phyloP scores from a whole-genome alignment of 2,888 invertebrate species.

The Pterostichus niger region DNA sequence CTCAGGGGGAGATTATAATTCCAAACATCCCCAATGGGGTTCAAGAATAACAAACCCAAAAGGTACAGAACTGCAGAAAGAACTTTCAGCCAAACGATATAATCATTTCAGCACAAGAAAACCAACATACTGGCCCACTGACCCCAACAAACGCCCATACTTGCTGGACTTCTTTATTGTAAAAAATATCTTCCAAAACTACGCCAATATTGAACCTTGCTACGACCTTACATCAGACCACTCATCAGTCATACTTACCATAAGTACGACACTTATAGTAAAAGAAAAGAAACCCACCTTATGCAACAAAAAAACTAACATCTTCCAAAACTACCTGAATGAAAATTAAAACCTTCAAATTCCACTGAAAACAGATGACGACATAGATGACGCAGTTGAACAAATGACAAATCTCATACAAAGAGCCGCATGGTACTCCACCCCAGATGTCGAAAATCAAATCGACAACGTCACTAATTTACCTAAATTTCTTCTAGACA shows the following conservation, averaged over 20 bases:
- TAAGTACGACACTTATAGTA: constrained; percentile 66
- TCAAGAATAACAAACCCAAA: constrained; percentile 68
- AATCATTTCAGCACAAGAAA: constrained; percentile 66
- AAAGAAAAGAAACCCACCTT: constrained; percentile 65
- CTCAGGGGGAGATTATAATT: constrained; percentile 42
- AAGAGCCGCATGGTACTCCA: constrained; percentile 65
- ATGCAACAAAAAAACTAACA: constrained; percentile 65
- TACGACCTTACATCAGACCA: constrained; percentile 70
- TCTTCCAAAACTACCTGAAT: constrained; percentile 49
- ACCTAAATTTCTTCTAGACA: constrained; percentile 65
- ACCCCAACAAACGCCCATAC: background rate
- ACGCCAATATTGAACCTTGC: constrained; percentile 65
- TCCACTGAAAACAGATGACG: constrained; percentile 66
- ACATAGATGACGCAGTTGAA: constrained; percentile 68
- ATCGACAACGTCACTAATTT: constrained; percentile 33
- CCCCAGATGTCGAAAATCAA: constrained; percentile 2
- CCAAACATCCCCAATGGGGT: constrained; percentile 69
- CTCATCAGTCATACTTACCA: constrained; percentile 68
- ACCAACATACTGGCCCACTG: constrained; percentile 67
- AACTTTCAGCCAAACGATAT: constrained; percentile 39
- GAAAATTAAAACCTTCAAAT: constrained; percentile 64
- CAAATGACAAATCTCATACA: constrained; percentile 66
- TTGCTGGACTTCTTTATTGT: constrained; percentile 65
- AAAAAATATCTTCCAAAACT: constrained; percentile 68
- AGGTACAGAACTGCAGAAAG: constrained; percentile 62